phyloP scores from a whole-genome alignment of 2,888 invertebrate species.

The Hanleya hanleyi region DNA sequence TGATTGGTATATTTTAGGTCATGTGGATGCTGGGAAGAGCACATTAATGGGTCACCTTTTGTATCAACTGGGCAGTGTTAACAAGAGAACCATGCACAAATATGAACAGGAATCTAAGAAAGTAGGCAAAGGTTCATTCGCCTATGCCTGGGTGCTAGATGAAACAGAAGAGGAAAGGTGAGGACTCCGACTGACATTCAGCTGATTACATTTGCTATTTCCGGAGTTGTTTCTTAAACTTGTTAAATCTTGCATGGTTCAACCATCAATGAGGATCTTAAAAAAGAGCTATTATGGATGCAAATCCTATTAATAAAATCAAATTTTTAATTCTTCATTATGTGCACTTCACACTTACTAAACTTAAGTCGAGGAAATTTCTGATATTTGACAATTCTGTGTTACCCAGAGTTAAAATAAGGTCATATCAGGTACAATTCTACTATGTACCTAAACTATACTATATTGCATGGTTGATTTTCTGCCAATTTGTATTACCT shows the following conservation, averaged over 20 bases:
- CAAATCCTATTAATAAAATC: no score
- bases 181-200: slow-evolving; percentile 20
- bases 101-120: slow-evolving; percentile 95
- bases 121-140: slow-evolving; percentile 97
- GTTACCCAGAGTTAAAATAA: no score
- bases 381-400: no score
- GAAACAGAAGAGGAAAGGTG: slow-evolving; percentile 97
- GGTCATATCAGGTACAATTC: no score
- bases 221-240: background rate
- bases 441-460: no score
- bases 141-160: slow-evolving; percentile 99
- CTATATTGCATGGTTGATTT: no score
- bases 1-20: slow-evolving; percentile 81
- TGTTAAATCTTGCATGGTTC: background rate
- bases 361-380: no score
- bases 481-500: no score
- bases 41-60: slow-evolving; percentile 97
- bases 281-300: no score
- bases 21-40: slow-evolving; percentile 98
- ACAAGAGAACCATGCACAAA: slow-evolving; percentile 92
- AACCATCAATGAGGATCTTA: background rate
- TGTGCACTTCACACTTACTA: no score
- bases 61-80: slow-evolving; percentile 77
- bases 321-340: no score
- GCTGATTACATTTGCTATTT: no score